Conservation (phyloP, 2,797 vertebrate species). For the Myotis findleyi region DNA sequence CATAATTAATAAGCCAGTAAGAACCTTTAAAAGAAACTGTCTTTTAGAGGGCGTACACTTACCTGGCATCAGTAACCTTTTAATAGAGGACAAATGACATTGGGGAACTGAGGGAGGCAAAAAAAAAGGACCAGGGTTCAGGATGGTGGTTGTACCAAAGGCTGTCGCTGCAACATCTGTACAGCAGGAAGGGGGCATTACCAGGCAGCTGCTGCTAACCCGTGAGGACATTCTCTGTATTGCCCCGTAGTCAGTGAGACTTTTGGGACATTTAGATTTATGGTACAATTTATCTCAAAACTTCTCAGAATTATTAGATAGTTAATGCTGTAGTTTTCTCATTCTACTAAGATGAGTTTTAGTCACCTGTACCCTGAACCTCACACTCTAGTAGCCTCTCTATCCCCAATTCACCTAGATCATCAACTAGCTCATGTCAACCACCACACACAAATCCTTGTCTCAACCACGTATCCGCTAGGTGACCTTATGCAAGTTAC, state of each 20-base stretch:
- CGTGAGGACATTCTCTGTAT: background rate
- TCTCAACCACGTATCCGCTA: background rate
- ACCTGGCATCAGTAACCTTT: constrained; percentile 34
- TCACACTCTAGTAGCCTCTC: background rate
- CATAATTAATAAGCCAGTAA: constrained; percentile 44
- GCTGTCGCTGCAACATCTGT: background rate
- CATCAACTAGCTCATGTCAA: background rate
- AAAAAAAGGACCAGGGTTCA: background rate
- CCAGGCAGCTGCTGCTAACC: background rate
- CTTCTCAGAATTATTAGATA: background rate
- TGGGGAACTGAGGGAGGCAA: background rate
- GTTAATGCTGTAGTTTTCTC: background rate
- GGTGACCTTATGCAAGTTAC: background rate
- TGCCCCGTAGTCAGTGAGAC: background rate
- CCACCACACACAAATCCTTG: background rate
- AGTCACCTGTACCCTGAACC: background rate
- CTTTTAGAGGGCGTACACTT: constrained; percentile 31
- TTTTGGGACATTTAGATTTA: background rate
- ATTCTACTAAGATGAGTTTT: background rate
- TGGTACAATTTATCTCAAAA: background rate
- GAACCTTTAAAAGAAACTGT: constrained; percentile 54
- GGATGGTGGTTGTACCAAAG: background rate
- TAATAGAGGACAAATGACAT: constrained; percentile 18
- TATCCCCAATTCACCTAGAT: background rate
- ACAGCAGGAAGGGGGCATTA: background rate